Conservation (phyloP, 2,113 vertebrate species). For the Microcebus murinus region DNA sequence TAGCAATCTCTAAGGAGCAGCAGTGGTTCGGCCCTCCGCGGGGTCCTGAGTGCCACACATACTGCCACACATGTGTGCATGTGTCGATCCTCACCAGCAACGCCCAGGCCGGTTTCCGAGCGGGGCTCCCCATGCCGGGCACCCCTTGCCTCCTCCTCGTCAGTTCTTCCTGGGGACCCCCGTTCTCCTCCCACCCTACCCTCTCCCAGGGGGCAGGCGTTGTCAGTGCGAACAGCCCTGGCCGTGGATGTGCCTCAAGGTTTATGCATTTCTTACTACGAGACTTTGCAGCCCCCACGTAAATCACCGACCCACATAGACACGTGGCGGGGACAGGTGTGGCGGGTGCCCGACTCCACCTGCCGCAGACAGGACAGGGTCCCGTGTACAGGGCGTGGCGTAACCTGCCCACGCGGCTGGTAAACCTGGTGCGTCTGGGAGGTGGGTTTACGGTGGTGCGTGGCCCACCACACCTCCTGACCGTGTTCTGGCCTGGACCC, state of each 20-base stretch:
- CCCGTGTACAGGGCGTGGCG: not conserved
- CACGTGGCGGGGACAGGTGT: too few species aligned
- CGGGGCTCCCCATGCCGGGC: not conserved
- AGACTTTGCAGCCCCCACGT: not conserved
- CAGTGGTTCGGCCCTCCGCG: not conserved
- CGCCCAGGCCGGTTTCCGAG: not conserved
- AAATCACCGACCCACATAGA: not conserved
- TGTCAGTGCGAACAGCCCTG: not conserved
- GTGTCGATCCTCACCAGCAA: not conserved
- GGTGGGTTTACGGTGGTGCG: not conserved
- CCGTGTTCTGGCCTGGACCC: not conserved
- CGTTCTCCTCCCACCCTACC: not conserved
- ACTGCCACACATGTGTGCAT: fast-evolving
- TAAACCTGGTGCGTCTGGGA: not conserved
- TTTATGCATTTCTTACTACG: not conserved
- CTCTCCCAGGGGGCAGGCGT: not conserved
- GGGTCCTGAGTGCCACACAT: not conserved
- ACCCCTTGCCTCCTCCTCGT: not conserved
- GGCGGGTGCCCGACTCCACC: not conserved
- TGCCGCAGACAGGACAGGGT: not conserved
- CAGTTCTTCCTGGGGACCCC: not conserved
- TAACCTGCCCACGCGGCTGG: fast-evolving
- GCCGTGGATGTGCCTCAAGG: not conserved
- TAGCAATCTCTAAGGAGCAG: not conserved
- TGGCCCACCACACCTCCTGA: not conserved